Base-by-base conservation (phyloP, 2,797 vertebrate species). In the Spea hammondii region DNA sequence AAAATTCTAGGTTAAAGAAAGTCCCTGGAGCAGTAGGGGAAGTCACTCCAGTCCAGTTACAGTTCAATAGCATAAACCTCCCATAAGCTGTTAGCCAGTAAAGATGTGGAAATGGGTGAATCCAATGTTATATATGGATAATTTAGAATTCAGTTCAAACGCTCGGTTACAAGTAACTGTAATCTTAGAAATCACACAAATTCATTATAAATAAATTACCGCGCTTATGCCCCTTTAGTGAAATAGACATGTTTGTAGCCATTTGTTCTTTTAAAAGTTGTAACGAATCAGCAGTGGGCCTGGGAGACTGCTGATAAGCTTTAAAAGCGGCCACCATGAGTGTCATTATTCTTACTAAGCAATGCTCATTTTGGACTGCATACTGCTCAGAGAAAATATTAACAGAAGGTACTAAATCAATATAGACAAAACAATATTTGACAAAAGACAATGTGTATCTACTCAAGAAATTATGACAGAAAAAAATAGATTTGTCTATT, bases 261-360 rank as follows among this genome's bases (percentile, higher is more conserved):
- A 71, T 65, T 78, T 65, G 55, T 65, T n/a, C n/a, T 64, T 64
- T 65, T 47, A 71, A 71, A 71, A 64, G 68, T 78, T 32, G 55
- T 78, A 71, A 64, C 68, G 64, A 78, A 78, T 78, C 49, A 71
- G 12, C 70, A 65, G 13, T 51, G 54, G 51, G 68, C 70, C 68
- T 64, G 48, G 51, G 48, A 71, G 59, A 70, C 68, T 54, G 60
- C 76, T 78, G 68, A 54, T 71, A 55, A 60, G 45, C 50, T 78
- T 71, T 65, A n/a, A 65, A 78, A 53, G 10, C 6, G 50, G 49
- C 49, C 68, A 71, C 68, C 59, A 65, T 12, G 44, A 78, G 76
- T 71, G 76, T 32, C 59, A 70, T 78, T 78, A 78, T 67, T 67
- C 47, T 48, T n/a, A 70, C 59, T 70, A 78, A 64, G 68, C 59